Base-by-base conservation (phyloP, 2,888 invertebrate species). In the Drosophila kanekoi region DNA sequence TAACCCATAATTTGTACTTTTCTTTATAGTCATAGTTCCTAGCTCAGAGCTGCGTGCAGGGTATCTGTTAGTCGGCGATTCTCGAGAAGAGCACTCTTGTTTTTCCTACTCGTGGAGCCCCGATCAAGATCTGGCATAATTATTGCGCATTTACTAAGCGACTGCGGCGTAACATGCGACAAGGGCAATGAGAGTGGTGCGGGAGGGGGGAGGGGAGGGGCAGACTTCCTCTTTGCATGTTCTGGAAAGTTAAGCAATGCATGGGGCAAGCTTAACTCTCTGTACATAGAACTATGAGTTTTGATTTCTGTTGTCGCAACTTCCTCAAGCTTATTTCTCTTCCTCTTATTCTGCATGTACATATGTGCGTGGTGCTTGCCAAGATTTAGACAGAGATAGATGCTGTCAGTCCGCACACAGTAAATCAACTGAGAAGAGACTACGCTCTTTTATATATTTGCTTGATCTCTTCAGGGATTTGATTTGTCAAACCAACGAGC, bases 81-180 rank as follows among this genome's bases (percentile, higher is more conserved):
- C 28, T 8, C 8, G 33, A 33, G 8, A 10, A n/a, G 33, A 18
- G 47, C 33, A 33, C 13, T 33, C 9, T 16, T 45, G 13, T 59
- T 72, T 43, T 61, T 62, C 58, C 28, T 43, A 33, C 59, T 65
- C 51, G 48, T 61, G 61, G 57, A 43, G 47, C 52, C 40, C 45
- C 59, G 77, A 57, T 68, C 80, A 77, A 70, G 72, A 58, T 76
- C 64, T 79, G 77, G 80, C 72, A 76, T 77, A 80, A 80, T 77
- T 77, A 72, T 73, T 79, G 76, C 78, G 78, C 63, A 76, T 72
- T 76, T 72, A 68, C 77, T 56, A 37, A 62, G 63, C 60, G 58
- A 49, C 37, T 49, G 58, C 40, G 43, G 35, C 33, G 11, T 23
- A 20, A 20, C 28, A 51, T 14, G 32, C 18, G 41, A 32, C 16